phyloP scores from a whole-genome alignment of 2,888 invertebrate species.

The Ichneumon xanthorius region DNA sequence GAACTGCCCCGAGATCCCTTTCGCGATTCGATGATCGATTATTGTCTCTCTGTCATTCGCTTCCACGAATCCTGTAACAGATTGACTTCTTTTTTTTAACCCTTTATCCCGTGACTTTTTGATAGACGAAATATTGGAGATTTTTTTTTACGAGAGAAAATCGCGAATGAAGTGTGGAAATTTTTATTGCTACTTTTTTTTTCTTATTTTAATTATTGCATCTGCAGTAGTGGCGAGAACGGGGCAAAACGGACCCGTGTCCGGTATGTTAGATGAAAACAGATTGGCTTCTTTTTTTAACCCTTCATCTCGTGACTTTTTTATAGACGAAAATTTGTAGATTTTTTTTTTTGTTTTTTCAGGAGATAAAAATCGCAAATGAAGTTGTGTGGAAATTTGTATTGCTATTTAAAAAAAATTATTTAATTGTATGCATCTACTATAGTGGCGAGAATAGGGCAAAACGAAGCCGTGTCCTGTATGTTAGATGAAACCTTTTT shows the following conservation, averaged over 20 bases:
- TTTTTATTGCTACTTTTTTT: not conserved
- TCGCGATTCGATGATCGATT: slow-evolving; percentile 67
- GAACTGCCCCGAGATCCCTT: slow-evolving; percentile 51
- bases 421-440: too few species aligned
- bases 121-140: not conserved
- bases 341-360: slow-evolving; percentile 22
- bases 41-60: slow-evolving; percentile 48
- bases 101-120: not conserved
- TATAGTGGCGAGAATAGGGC: not conserved
- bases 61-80: slow-evolving; percentile 46
- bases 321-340: not conserved
- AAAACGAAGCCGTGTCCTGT: not conserved
- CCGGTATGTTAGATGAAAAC: too few species aligned
- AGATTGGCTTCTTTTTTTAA: not conserved
- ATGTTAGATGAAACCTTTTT: too few species aligned
- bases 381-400: too few species aligned
- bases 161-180: not conserved
- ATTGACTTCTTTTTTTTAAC: not conserved
- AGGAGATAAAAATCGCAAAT: not conserved
- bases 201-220: not conserved
- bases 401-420: too few species aligned
- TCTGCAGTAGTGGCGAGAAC: too few species aligned
- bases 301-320: not conserved
- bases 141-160: not conserved
- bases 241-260: not conserved